Percentiles rank a stretch among this genome's conserved stretches.
Conservation (phyloP, 2,888 invertebrate species). For the Tortricodes alternella region DNA sequence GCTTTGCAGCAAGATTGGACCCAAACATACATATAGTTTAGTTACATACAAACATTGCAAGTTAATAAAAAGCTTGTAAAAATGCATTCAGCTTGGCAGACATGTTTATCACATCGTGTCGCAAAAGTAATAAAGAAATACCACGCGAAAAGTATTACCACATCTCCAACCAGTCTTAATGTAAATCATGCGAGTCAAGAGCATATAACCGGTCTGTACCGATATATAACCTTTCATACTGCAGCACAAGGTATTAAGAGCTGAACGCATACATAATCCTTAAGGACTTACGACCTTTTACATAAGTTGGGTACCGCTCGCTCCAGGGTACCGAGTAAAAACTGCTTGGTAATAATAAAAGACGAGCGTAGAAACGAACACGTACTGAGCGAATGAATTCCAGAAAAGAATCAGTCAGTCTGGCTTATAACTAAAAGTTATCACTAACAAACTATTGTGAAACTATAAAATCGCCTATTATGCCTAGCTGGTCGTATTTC, state of each 20-base stretch:
- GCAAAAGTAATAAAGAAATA: slow-evolving; percentile 11
- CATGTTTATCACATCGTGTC: slow-evolving; percentile 2
- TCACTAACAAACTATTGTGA: slow-evolving; percentile 12
- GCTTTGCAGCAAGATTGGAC: too few species aligned
- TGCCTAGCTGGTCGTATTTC: not conserved
- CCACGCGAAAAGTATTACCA: slow-evolving; percentile 22
- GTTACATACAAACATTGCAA: too few species aligned
- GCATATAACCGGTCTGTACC: slow-evolving; percentile 18
- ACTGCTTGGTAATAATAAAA: not conserved
- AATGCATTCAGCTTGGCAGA: not conserved
- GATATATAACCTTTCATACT: slow-evolving; percentile 8
- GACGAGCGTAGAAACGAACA: not conserved
- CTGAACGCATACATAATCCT: not conserved
- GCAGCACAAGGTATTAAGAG: not conserved
- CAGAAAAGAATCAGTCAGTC: too few species aligned
- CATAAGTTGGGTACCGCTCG: not conserved
- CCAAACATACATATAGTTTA: too few species aligned
- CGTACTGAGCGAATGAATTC: not conserved
- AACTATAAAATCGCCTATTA: not conserved
- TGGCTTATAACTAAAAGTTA: not conserved
- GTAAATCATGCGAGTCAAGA: slow-evolving; percentile 17
- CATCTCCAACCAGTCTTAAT: slow-evolving; percentile 7
- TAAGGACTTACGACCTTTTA: not conserved
- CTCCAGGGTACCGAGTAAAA: not conserved
- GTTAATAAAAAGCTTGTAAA: too few species aligned